These are phyloP conservation scores for Gymnogyps californianus DNA, from an alignment of 2,113 vertebrate genomes.

Conservation along the genomic window DNA sequence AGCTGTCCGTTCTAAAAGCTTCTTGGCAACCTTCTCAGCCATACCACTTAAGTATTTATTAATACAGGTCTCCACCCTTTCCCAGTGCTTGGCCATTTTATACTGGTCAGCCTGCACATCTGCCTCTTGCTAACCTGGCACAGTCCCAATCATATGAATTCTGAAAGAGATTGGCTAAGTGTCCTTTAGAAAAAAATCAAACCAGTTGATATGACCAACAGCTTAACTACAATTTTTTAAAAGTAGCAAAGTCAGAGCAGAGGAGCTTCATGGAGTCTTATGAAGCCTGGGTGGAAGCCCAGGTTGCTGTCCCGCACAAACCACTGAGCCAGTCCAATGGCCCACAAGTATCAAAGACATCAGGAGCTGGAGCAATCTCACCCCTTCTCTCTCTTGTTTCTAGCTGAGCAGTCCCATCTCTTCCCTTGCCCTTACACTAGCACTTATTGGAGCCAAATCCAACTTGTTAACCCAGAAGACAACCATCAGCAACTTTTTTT, in stretches of 20 bases:
- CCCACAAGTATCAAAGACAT: neutral
- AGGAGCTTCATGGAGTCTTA: neutral
- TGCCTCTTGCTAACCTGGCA: neutral
- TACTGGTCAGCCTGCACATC: neutral
- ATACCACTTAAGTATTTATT: neutral
- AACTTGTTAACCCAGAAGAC: neutral
- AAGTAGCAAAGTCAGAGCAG: neutral
- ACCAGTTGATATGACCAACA: neutral
- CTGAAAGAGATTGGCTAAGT: neutral
- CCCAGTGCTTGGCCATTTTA: neutral
- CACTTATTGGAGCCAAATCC: neutral
- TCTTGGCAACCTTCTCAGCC: neutral
- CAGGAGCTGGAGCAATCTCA: neutral
- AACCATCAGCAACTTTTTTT: neutral
- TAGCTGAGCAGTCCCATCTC: neutral
- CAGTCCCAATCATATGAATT: neutral
- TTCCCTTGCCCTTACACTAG: neutral
- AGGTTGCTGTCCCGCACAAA: neutral
- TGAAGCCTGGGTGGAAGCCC: neutral
- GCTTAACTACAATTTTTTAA: neutral
- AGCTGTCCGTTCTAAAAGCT: neutral
- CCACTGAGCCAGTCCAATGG: neutral
- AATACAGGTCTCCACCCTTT: neutral
- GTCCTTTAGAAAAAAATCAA: neutral
- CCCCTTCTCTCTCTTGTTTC: neutral